Base-by-base conservation (phyloP, 2,797 vertebrate species). In the Antrozous pallidus region DNA sequence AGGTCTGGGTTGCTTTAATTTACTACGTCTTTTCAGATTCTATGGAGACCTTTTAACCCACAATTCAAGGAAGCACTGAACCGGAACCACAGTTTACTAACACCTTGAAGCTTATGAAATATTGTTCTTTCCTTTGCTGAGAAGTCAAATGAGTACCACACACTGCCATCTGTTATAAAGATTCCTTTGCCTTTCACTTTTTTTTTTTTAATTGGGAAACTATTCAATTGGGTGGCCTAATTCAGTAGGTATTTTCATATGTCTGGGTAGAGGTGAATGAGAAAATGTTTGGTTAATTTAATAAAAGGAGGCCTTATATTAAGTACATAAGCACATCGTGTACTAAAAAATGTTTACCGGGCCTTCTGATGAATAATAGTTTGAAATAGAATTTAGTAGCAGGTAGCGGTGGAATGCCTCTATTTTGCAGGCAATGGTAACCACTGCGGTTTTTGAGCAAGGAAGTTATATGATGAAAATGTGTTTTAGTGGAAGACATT, bases 71-170 rank as follows among this genome's bases (percentile, higher is more conserved):
- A 81, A 86, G 31, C 74, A 70, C 38, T 49, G 61, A 81, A 95
- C 77, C 20, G 33, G 61, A 54, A 81, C 24, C 65, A 81, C 36
- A 86, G 40, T 75, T 82, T 73, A 79, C 73, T n/a, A 91, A 82
- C 38, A 91, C 67, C 67, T 83, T 84, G 88, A 92, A 70, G 73
- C 63, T 92, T 85, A 58, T 33, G 31, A 74, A 40, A n/a, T 69
- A 54, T 42, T 75, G n/a, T 65, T 85, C 47, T 88, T 58, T 93
- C 22, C 40, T 95, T 67, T 78, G 63, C 71, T 84, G 56, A 61
- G 22, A 91, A 74, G 26, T 90, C 71, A 73, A 40, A 51, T 58
- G 40, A 90, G 45, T 58, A 80, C 40, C 11, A 67, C 40, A 74
- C 9, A 81, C 42, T 74, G 70, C 70, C 11, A 69, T 42, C 75